Conservation (phyloP, 1,140 invertebrate species). For the Eumeta japonica region DNA sequence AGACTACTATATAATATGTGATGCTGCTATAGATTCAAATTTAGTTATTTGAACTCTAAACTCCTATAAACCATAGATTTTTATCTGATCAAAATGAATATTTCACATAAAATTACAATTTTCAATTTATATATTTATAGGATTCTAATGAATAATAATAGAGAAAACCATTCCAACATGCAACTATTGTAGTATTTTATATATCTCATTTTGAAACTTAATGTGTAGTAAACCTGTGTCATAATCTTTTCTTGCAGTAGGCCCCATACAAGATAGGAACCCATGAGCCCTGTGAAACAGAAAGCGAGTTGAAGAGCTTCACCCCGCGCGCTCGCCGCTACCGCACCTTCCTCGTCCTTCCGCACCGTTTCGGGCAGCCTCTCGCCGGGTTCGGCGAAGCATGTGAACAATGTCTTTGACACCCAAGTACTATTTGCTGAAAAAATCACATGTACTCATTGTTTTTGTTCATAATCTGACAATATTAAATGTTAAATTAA, state of each 20-base stretch:
- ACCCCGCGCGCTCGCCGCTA: slow-evolving; percentile 5
- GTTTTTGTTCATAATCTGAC: slow-evolving; percentile 3
- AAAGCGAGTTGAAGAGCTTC: slow-evolving; percentile 40
- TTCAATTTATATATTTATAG: too few relatives aligned
- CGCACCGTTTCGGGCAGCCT: slow-evolving; percentile 24
- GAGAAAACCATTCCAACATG: too few relatives aligned
- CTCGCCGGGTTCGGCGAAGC: slow-evolving; percentile 33
- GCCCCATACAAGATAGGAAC: slow-evolving; percentile 92
- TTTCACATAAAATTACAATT: too few relatives aligned
- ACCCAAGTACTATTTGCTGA: slow-evolving; percentile 20
- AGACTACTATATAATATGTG: too few relatives aligned
- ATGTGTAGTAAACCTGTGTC: slow-evolving; percentile 80
- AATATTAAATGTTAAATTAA: background rate
- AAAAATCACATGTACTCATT: too few relatives aligned
- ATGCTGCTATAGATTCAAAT: too few relatives aligned
- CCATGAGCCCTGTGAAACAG: slow-evolving; percentile 87
- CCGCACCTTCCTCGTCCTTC: slow-evolving; percentile 14
- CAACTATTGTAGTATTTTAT: too few relatives aligned
- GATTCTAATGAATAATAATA: too few relatives aligned
- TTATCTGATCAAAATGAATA: too few relatives aligned
- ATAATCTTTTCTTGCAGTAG: slow-evolving; percentile 92
- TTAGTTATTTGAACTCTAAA: too few relatives aligned
- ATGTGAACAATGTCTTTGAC: slow-evolving; percentile 23
- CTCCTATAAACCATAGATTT: too few relatives aligned
- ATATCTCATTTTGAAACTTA: too few relatives aligned